Conservation (phyloP, 2,797 vertebrate species). For the Chelon auratus region DNA sequence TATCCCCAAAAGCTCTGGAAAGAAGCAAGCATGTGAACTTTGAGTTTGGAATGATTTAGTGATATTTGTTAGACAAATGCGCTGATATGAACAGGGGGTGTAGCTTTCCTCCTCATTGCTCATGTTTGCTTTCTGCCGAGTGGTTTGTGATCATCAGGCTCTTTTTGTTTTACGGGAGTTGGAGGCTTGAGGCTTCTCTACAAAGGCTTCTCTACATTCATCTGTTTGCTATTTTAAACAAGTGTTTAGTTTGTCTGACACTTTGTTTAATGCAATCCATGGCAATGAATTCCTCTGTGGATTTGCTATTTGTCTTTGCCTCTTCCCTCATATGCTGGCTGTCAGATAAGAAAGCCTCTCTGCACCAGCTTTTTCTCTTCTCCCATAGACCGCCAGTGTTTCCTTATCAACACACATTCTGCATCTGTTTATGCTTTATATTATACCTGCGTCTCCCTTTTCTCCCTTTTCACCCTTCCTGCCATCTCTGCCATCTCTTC, state of each 20-base stretch:
- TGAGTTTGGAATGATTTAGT: not conserved
- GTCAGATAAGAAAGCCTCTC: constrained; percentile 5
- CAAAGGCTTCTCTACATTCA: not conserved
- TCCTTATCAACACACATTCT: constrained; percentile 22
- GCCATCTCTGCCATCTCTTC: constrained; percentile 98
- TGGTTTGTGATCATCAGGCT: not conserved
- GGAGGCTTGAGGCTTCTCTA: not conserved
- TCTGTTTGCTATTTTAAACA: constrained; percentile 3
- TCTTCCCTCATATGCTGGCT: constrained; percentile 13
- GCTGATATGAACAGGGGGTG: no score
- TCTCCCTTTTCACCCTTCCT: constrained; percentile 95
- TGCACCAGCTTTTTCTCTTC: constrained; percentile 9
- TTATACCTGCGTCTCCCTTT: constrained; percentile 92
- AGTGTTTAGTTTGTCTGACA: not conserved
- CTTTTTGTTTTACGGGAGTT: not conserved
- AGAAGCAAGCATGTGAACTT: not conserved
- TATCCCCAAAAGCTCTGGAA: not conserved
- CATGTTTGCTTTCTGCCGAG: not conserved
- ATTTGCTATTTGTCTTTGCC: not conserved
- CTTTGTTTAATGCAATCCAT: constrained; percentile 1
- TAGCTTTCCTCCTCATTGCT: not conserved
- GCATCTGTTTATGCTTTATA: constrained; percentile 37
- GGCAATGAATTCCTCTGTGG: not conserved
- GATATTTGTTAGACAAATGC: no score
- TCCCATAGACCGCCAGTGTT: constrained; percentile 1